A percentile compares a stretch with the other conserved stretches of the same genome.
Evolutionary conservation across 2,113 vertebrate species (phyloP).

Genomic region (Ramphastos sulfuratus): DNA sequence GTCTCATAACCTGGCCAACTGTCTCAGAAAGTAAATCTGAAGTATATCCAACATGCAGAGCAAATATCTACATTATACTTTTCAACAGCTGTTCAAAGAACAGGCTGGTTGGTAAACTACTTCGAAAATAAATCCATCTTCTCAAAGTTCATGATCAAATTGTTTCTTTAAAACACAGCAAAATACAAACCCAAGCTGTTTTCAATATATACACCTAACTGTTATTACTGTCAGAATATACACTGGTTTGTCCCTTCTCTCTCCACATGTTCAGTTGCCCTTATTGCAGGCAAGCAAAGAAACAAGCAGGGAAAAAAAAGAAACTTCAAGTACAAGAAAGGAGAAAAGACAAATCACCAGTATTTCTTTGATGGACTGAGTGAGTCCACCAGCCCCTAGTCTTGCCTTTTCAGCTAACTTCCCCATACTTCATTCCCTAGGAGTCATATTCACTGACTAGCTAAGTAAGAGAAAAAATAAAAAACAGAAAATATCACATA

Average conservation of each 20-base stretch:
- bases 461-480: neutral
- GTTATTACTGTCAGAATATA: neutral
- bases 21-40: neutral
- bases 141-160: neutral
- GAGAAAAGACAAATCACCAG: neutral
- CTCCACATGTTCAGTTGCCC: neutral
- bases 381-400: neutral
- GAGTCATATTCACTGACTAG: neutral
- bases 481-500: neutral
- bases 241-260: neutral
- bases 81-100: no score
- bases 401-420: neutral
- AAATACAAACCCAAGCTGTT: neutral
- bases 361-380: neutral
- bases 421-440: neutral
- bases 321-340: no score
- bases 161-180: neutral
- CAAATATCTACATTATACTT: no score
- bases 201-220: neutral
- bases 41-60: no score
- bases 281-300: neutral
- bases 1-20: neutral
- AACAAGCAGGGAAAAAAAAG: neutral
- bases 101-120: no score
- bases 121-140: neutral